These are phyloP conservation scores for Euzophera pinguis DNA, from an alignment of 2,888 invertebrate species.

Conservation along the genomic window DNA sequence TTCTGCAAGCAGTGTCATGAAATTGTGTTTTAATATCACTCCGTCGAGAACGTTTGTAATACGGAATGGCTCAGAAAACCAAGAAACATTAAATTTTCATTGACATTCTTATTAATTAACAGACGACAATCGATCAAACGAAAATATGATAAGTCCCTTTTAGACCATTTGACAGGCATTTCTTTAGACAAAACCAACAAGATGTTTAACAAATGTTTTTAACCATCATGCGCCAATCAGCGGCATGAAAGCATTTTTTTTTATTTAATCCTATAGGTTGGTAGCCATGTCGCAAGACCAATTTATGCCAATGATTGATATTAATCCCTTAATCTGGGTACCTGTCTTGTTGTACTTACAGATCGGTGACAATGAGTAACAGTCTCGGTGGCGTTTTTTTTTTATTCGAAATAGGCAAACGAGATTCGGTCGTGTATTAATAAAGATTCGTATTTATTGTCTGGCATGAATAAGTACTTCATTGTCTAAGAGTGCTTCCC, in stretches of 20 bases:
- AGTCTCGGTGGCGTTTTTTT: not conserved
- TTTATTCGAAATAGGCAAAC: not conserved
- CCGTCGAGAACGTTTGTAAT: too few species aligned
- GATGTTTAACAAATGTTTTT: slow-evolving; percentile 4
- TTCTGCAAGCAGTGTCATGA: too few species aligned
- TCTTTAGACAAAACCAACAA: slow-evolving; percentile 4
- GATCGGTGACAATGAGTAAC: slow-evolving; percentile 26
- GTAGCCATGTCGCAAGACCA: slow-evolving; percentile 62
- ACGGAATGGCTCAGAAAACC: not conserved
- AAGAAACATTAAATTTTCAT: not conserved
- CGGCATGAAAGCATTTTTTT: slow-evolving; percentile 2
- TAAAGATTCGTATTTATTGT: too few species aligned
- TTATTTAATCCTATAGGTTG: slow-evolving; percentile 24
- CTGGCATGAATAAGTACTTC: too few species aligned
- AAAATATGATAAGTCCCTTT: slow-evolving; percentile 3
- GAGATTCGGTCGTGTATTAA: too few species aligned
- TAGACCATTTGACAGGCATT: slow-evolving; percentile 1
- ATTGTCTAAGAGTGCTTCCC: too few species aligned
- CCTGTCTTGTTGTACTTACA: slow-evolving; percentile 49
- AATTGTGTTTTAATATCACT: too few species aligned
- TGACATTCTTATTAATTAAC: not conserved
- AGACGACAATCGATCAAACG: not conserved
- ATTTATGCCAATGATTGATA: slow-evolving; percentile 71
- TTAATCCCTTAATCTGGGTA: slow-evolving; percentile 64
- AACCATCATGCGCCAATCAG: slow-evolving; percentile 6